Evolutionary conservation across 2,888 invertebrate species (phyloP), one percentile per base, ranked within the genome.

Genomic region (Gasteruption jaculator): DNA sequence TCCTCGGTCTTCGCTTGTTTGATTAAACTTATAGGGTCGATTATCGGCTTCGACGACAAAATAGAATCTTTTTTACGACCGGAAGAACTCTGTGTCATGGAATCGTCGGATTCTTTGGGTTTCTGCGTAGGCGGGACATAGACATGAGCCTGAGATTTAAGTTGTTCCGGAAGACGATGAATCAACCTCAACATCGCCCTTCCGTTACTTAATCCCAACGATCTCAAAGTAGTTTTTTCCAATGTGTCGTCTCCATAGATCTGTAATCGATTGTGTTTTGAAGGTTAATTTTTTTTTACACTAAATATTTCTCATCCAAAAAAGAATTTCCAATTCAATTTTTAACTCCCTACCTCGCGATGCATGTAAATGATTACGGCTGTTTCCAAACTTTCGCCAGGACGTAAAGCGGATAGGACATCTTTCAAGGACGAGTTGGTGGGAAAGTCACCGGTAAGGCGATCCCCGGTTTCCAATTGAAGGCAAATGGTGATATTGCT

Each of bases 141-240:
- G 5, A 86, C 81, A 72, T 86, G 85, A 1, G 86, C 86, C 73
- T 87, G 87, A 11, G 70, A 77, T 57, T 74, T 77, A 10, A 82
- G 69, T 59, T 82, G 79, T 53, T 82, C 82, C n/a, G 79, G 78
- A 44, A 73, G 70, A 65, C 83, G 81, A 58, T 85, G 76, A 22
- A 84, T 68, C 43, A 86, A 63, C 48, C 86, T 73, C 29, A 91
- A 72, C 64, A 88, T 80, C 10, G 87, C 91, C 64, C 85, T 78
- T 5, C 91, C 91, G 46, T 78, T 74, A 25, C 84, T 83, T 34
- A 93, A 74, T 8, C 92, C 93, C 40, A 93, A 71, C 31, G 82
- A 83, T 56, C 83, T 80, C 18, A 93, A 74, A 1, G 85, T 85
- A 37, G 86, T 87, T 34, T 72, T 74, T 56, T 77, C 74, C 37